Base-by-base conservation (phyloP, 2,888 invertebrate genomes). In the Cosmopolites sordidus region DNA sequence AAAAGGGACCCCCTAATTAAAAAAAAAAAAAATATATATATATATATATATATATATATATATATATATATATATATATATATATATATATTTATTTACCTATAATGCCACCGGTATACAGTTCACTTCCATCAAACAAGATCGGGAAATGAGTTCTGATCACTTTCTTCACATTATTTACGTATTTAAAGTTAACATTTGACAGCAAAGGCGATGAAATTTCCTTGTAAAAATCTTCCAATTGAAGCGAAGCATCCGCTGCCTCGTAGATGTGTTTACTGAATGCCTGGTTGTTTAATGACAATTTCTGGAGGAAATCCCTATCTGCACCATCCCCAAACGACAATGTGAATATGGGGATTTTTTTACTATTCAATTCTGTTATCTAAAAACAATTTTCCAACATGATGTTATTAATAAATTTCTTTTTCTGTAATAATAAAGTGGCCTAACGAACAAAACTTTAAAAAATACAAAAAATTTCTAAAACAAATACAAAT, bases 191-290 rank as follows among this genome's bases (percentile, higher is more conserved):
- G 16, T 77, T 76, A 51, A 87, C 80, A 64, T 86, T 78, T 1
- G 81, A 75, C 43, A 87, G 74, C 6, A 86, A 74, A 1, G 87
- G 87, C 6, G 83, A 83, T 0, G 86, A 79, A 48, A 88, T 81
- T 71, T 84, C 81, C 29, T 76, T 76, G 74, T 84, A 40, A 16
- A 40, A 40, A 14, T 81, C 79, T 43, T 79, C 74, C 39, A 88
- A 74, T 69, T 87, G 87, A 38, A 83, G 69, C 56, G 80, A 78
- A 1, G 86, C 83, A 67, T 86, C 86, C 0, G 83, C 77, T n/a
- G 81, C 83, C 68, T 84, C 85, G 71, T 86, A 86, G 60, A 89
- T 86, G 68, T 83, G 82, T 1, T 85, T 75, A 63, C 83, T 80
- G 69, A 85, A 83, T 2, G 86, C 88, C 17, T 76, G 76, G 71